These are phyloP conservation scores for Gracilinanus agilis DNA, from an alignment of 2,113 vertebrate genomes.

Conservation along the genomic window DNA sequence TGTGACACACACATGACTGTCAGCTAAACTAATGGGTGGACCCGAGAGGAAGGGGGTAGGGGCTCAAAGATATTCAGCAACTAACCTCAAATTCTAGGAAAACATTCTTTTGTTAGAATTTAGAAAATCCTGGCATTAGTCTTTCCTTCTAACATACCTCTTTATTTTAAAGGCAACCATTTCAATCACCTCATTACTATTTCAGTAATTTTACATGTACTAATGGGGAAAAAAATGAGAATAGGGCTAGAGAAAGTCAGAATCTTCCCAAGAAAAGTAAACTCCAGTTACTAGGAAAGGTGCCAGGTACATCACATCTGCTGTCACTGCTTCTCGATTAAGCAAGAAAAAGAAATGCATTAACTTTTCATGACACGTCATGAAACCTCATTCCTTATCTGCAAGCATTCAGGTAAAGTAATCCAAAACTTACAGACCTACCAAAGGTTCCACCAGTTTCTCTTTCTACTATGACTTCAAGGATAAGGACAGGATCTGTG, in stretches of 20 bases:
- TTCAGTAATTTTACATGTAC: not conserved
- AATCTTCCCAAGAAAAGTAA: constrained; percentile 54
- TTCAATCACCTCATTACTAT: constrained; percentile 28
- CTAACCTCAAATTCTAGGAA: constrained; percentile 43
- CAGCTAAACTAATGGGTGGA: constrained; percentile 82
- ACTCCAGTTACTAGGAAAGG: constrained; percentile 52
- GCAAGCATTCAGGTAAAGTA: constrained; percentile 57
- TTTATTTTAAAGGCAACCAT: not conserved
- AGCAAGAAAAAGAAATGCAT: constrained; percentile 63
- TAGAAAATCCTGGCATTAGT: not conserved
- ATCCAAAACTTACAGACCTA: constrained; percentile 70
- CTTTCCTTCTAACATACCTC: not conserved
- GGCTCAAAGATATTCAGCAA: constrained; percentile 46
- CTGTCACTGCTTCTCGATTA: constrained; percentile 53
- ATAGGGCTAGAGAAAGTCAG: not conserved
- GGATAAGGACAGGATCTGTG: not conserved
- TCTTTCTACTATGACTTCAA: constrained; percentile 43
- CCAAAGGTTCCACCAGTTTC: constrained; percentile 38
- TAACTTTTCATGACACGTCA: constrained; percentile 70
- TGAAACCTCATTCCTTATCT: constrained; percentile 68
- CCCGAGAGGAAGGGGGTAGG: constrained; percentile 38
- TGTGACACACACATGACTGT: constrained; percentile 96
- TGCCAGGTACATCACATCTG: constrained; percentile 69
- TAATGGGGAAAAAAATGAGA: not conserved
- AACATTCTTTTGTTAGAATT: constrained; percentile 45